Evolutionary conservation across 2,888 invertebrate species (phyloP).

Genomic region (Meteorus colon): DNA sequence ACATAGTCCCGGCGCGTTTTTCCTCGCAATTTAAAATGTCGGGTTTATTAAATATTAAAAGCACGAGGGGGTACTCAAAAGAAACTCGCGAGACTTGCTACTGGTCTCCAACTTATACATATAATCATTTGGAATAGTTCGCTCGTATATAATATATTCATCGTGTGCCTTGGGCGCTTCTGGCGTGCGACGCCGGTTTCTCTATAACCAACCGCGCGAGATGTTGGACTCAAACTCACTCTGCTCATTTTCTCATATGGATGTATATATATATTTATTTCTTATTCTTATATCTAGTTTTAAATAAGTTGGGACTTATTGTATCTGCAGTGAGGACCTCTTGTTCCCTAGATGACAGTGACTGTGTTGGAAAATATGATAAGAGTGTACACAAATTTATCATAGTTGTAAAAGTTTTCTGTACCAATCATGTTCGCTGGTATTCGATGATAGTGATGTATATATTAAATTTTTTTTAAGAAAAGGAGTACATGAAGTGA

Average conservation of each 20-base stretch:
- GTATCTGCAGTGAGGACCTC: not conserved
- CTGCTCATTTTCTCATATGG: not conserved
- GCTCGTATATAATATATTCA: conserved; percentile 42
- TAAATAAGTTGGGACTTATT: conserved; percentile 1
- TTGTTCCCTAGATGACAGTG: not conserved
- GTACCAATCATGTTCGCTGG: not conserved
- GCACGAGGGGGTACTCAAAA: conserved; percentile 43
- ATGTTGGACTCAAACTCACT: conserved; percentile 28
- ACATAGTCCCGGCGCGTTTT: conserved; percentile 29
- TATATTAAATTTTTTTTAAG: no score
- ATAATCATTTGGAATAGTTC: conserved; percentile 51
- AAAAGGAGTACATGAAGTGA: no score
- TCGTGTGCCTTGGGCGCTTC: conserved; percentile 26
- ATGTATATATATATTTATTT: conserved; percentile 4
- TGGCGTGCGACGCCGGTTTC: conserved; percentile 28
- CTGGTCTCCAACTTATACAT: conserved; percentile 48
- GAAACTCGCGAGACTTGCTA: conserved; percentile 27
- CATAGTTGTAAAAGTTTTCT: not conserved
- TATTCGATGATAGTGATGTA: not conserved
- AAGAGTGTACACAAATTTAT: not conserved
- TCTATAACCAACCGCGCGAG: conserved; percentile 33
- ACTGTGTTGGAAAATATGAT: not conserved
- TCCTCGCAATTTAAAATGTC: conserved; percentile 52
- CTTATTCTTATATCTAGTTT: not conserved
- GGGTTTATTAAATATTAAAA: conserved; percentile 55